Evolutionary conservation across 2,113 vertebrate species (phyloP), one percentile per base, ranked within the genome.

Genomic region (Oplegnathus fasciatus): DNA sequence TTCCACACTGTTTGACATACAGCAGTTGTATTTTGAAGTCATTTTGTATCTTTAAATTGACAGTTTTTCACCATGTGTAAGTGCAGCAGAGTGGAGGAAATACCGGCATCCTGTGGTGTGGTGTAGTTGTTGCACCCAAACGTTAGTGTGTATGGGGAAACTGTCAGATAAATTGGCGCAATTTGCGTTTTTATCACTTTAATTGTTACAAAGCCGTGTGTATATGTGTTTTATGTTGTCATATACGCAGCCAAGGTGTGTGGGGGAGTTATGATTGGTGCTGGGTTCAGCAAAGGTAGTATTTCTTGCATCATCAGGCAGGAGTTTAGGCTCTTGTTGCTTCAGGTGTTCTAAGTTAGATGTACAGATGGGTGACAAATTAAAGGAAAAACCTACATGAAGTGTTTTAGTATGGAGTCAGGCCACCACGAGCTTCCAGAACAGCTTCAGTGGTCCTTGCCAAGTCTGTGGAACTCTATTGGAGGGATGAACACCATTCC

Each of bases 71-170:
- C 7, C 17, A 3, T 34, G 24, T 55, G 26, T 34, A 5, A 1
- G 1, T 62, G 37, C 8, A 20, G 30, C 6, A 44, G 61, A 84
- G 24, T 60, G 66, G 75, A 42, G 30, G 83, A 83, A 94, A 93
- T 60, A 84, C 85, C 84, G 92, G 28, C 93, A 91, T 62, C 90
- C 8, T 78, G 91, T 84, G 93, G 88, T 83, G 24, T 32, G 2
- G 17, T 13, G 15, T 42, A 44, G 82, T 20, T 57, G 46, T 55
- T 89, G 64, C 91, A 89, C 14, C n/a, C 13, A 37, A 30, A 48
- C 6, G 3, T 3, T 4, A n/a, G 22, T 10, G 54, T 37, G 22
- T 7, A n/a, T 34, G 15, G 17, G 70, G 9, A 14, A 18, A 65
- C 46, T 37, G 24, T 11, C 42, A 62, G 4, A 4, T 24, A 42